Evolutionary conservation across 2,888 invertebrate species (phyloP).

Genomic region (Orgyia antiqua): DNA sequence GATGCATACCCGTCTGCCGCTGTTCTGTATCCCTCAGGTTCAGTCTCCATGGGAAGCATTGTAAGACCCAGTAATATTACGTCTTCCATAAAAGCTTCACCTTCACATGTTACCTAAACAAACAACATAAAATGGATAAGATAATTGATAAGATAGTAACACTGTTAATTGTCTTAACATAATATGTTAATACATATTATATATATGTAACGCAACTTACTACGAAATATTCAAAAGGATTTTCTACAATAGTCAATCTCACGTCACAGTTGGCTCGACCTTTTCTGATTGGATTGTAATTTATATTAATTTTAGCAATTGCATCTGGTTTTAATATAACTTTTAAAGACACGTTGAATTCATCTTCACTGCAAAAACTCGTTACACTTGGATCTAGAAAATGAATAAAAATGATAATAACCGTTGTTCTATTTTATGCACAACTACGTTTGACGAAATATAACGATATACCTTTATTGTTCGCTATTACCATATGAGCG

Average conservation of each 20-base stretch:
- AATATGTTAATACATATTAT: no score
- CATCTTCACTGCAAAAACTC: constrained; percentile 26
- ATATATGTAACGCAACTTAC: constrained; percentile 43
- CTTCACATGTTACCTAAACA: constrained; percentile 57
- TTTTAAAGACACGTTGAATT: constrained; percentile 35
- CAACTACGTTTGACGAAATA: no score
- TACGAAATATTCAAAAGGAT: constrained; percentile 62
- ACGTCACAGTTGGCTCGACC: constrained; percentile 57
- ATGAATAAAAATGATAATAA: no score
- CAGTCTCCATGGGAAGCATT: constrained; percentile 64
- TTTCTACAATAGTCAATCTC: constrained; percentile 48
- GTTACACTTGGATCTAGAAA: not conserved
- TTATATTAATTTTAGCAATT: constrained; percentile 36
- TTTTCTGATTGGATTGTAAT: constrained; percentile 54
- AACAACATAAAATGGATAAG: not conserved
- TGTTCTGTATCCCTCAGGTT: constrained; percentile 48
- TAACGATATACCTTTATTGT: no score
- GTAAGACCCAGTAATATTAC: constrained; percentile 59
- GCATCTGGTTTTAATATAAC: constrained; percentile 42
- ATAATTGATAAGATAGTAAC: not conserved
- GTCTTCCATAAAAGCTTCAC: constrained; percentile 69
- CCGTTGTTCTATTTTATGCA: no score
- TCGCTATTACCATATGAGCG: constrained; percentile 32
- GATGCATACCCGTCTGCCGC: constrained; percentile 35
- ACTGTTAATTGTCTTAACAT: not conserved